phyloP scores from a whole-genome alignment of 2,888 invertebrate species.

The Serrognathus titanus region DNA sequence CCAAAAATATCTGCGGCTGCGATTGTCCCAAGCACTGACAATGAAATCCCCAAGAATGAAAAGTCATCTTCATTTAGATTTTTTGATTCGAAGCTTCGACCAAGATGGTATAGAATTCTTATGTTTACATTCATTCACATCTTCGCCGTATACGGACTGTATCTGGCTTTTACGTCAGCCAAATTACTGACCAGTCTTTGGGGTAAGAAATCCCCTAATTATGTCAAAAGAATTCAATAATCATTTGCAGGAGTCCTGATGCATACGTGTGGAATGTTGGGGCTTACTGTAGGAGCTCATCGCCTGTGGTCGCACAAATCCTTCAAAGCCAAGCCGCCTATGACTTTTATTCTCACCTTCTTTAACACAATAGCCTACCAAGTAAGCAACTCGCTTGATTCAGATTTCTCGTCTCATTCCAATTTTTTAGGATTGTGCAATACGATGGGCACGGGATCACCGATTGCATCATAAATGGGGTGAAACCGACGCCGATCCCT shows the following conservation, averaged over 20 bases:
- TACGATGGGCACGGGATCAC: conserved; percentile 74
- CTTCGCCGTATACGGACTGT: neutral
- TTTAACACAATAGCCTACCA: conserved; percentile 85
- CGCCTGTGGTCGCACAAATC: conserved; percentile 88
- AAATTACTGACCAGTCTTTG: neutral
- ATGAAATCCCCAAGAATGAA: no score
- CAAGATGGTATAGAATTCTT: no score
- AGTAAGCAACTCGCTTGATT: conserved; percentile 49
- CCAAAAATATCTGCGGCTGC: no score
- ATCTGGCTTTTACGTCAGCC: neutral
- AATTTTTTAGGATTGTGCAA: conserved; percentile 61
- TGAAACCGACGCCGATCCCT: conserved; percentile 80
- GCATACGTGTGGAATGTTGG: conserved; percentile 49
- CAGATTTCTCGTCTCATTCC: conserved; percentile 37
- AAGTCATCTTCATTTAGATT: no score
- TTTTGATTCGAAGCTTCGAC: no score
- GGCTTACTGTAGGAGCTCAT: conserved; percentile 92
- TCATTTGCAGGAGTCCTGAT: neutral
- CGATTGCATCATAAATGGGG: conserved; percentile 71
- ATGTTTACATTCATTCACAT: neutral
- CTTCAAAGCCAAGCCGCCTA: conserved; percentile 85
- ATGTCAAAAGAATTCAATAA: neutral
- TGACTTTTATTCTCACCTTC: conserved; percentile 68
- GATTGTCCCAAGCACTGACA: no score
- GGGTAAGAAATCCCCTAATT: neutral